A percentile compares a stretch with the other conserved stretches of the same genome.
phyloP scores from a whole-genome alignment of 35 echinoderm and acorn worm genomes.

The Strongylocentrotus purpuratus region DNA sequence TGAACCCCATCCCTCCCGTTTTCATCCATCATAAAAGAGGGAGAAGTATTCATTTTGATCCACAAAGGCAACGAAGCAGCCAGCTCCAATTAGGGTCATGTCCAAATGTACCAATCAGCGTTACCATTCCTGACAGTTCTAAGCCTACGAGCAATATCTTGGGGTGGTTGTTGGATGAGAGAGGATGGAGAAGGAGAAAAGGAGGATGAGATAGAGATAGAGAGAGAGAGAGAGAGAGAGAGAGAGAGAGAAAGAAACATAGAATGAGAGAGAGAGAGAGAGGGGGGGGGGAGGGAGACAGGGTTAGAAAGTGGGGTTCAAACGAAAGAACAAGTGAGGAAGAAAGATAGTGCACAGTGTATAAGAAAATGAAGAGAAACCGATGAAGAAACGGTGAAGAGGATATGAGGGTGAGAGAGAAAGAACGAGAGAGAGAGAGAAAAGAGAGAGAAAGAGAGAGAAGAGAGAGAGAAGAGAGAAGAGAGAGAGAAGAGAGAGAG shows the following conservation, averaged over 20 bases:
- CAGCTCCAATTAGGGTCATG: conserved; percentile 37
- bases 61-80: conserved; percentile 42
- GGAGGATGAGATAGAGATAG: not conserved
- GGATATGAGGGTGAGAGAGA: not conserved
- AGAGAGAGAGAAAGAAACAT: not conserved
- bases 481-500: too few species aligned
- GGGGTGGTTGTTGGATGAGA: not conserved
- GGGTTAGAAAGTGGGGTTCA: not conserved
- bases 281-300: not conserved
- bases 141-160: conserved; percentile 22
- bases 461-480: too few species aligned
- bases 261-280: not conserved
- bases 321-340: not conserved
- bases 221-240: not conserved
- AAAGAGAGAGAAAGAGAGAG: too few species aligned
- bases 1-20: not conserved
- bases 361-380: too few species aligned
- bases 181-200: not conserved
- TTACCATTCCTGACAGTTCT: conserved; percentile 40
- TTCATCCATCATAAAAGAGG: not conserved
- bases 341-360: too few species aligned
- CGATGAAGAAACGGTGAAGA: not conserved
- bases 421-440: too few species aligned
- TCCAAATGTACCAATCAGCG: conserved; percentile 31
- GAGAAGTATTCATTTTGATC: conserved; percentile 22